These are phyloP conservation scores for Rhadinocentrus ornatus DNA, from an alignment of 2,797 vertebrate species.

Conservation along the genomic window DNA sequence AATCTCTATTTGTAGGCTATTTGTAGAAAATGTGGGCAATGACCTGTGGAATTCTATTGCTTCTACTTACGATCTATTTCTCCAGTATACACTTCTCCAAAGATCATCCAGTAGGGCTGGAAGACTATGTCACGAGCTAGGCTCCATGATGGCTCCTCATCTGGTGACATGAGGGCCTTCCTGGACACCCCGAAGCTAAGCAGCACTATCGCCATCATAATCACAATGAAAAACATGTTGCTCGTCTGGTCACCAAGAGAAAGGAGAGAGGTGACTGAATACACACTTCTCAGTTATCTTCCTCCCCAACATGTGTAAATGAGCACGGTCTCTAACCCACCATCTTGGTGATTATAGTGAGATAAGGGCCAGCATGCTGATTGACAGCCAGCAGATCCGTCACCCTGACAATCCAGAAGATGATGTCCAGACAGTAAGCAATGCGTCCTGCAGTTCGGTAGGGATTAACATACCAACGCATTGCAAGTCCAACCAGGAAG, in stretches of 20 bases:
- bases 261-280: background rate
- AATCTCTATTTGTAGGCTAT: background rate
- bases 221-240: slow-evolving; percentile 98
- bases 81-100: slow-evolving; percentile 93
- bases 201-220: slow-evolving; percentile 96
- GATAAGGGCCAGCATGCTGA: slow-evolving; percentile 93
- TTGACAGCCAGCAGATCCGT: slow-evolving; percentile 96
- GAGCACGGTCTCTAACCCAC: slow-evolving; percentile 73
- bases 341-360: slow-evolving; percentile 99
- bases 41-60: background rate
- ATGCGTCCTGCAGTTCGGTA: slow-evolving; percentile 85
- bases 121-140: slow-evolving; percentile 92
- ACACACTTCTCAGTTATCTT: background rate
- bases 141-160: slow-evolving; percentile 90
- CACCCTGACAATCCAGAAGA: slow-evolving; percentile 96
- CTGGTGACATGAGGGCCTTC: slow-evolving; percentile 94
- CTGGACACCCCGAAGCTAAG: slow-evolving; percentile 95
- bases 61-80: slow-evolving; percentile 88
- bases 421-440: slow-evolving; percentile 94
- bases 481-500: slow-evolving; percentile 87
- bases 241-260: slow-evolving; percentile 82
- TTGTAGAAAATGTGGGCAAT: no score
- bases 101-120: slow-evolving; percentile 99
- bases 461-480: slow-evolving; percentile 84
- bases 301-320: background rate